These are phyloP conservation scores for Apamea crenata DNA, from an alignment of 2,888 invertebrate species.

Conservation along the genomic window DNA sequence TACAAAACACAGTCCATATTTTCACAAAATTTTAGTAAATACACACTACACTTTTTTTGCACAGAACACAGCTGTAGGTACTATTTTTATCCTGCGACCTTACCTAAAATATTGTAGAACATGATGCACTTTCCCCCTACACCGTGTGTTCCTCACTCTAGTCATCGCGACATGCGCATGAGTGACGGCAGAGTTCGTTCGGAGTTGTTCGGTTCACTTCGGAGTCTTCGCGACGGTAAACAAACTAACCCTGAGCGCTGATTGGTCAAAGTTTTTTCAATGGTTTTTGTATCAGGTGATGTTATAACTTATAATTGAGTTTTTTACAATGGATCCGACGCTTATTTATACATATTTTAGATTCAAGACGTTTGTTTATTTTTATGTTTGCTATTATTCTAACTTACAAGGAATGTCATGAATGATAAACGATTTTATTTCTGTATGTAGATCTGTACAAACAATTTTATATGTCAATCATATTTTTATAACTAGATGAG, in stretches of 20 bases:
- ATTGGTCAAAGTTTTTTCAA: conserved; percentile 56
- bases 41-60: conserved; percentile 24
- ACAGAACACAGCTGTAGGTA: conserved; percentile 10
- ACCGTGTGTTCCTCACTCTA: conserved; percentile 72
- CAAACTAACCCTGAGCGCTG: conserved; percentile 46
- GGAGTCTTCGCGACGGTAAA: conserved; percentile 50
- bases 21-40: conserved; percentile 17
- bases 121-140: conserved; percentile 84
- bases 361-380: conserved; percentile 29
- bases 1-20: conserved; percentile 36
- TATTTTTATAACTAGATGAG: no score
- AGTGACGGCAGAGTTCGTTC: conserved; percentile 41
- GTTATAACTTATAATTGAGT: conserved; percentile 26
- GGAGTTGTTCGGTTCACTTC: conserved; percentile 50
- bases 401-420: conserved; percentile 14
- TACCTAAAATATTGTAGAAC: conserved; percentile 83
- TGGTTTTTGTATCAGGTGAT: conserved; percentile 46
- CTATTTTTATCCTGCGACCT: conserved; percentile 49
- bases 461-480: no score
- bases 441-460: no score
- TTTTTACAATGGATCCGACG: conserved; percentile 20
- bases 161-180: conserved; percentile 71
- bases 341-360: conserved; percentile 20
- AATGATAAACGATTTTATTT: not conserved
- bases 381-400: conserved; percentile 13